Evolutionary conservation across 2,888 invertebrate genomes (phyloP).

Genomic region (Himalopsyche anomala): DNA sequence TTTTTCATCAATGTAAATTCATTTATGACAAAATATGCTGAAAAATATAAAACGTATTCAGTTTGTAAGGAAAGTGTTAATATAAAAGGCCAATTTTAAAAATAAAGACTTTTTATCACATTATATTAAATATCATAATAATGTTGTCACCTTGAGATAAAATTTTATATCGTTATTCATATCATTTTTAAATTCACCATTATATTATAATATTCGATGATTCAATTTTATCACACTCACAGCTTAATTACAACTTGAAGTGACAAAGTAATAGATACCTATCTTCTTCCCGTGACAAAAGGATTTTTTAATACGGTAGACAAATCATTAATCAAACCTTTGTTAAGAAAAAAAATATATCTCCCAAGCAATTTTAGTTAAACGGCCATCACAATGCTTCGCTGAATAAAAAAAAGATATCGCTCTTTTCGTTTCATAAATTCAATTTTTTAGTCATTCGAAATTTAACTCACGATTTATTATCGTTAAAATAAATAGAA

Average conservation of each 20-base stretch:
- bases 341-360: slow-evolving; percentile 10
- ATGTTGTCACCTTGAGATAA: too few relatives aligned
- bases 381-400: slow-evolving; percentile 10
- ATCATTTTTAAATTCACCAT: too few relatives aligned
- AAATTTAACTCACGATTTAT: not conserved
- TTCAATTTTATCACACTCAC: not conserved
- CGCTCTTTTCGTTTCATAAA: not conserved
- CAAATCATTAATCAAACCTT: slow-evolving; percentile 30
- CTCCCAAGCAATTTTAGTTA: slow-evolving; percentile 9
- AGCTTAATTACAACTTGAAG: slow-evolving; percentile 16
- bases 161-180: too few relatives aligned
- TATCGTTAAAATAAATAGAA: not conserved
- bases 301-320: slow-evolving; percentile 13
- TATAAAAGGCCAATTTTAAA: too few relatives aligned
- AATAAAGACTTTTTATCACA: too few relatives aligned
- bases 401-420: slow-evolving; percentile 5
- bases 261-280: slow-evolving; percentile 19
- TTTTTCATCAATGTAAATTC: too few relatives aligned
- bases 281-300: not conserved
- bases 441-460: slow-evolving; percentile 3
- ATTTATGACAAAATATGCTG: too few relatives aligned
- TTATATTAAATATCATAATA: too few relatives aligned
- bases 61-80: too few relatives aligned
- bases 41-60: too few relatives aligned
- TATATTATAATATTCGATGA: not conserved